Conservation (phyloP, 2,113 vertebrate genomes). For the Centrocercus urophasianus region DNA sequence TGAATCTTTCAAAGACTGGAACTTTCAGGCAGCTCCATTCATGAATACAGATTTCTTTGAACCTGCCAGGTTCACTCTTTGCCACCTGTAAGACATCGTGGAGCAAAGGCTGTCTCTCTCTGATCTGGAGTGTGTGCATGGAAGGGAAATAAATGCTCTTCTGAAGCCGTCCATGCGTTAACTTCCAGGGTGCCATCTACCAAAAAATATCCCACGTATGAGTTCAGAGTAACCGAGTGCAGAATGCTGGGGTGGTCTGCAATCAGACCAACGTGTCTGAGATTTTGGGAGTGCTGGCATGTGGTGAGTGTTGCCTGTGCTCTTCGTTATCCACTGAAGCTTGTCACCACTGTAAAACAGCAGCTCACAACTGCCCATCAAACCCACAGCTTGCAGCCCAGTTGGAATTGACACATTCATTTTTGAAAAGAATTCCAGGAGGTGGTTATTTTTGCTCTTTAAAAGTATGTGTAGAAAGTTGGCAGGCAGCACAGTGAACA, state of each 20-base stretch:
- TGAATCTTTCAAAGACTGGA: not conserved
- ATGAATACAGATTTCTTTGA: not conserved
- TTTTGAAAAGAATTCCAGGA: not conserved
- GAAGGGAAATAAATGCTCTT: not conserved
- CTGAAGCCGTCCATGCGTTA: not conserved
- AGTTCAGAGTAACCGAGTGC: not conserved
- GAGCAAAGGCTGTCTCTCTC: not conserved
- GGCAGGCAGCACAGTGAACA: not conserved
- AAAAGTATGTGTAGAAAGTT: not conserved
- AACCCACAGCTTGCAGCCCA: not conserved
- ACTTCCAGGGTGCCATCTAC: not conserved
- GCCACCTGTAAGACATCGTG: not conserved
- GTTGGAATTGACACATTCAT: not conserved
- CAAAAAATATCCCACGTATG: not conserved
- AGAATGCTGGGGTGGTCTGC: not conserved
- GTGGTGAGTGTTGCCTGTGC: not conserved
- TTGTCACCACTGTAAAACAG: not conserved
- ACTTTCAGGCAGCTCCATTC: not conserved
- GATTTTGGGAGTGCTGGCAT: not conserved
- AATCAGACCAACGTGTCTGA: rapidly evolving
- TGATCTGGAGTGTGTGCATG: not conserved
- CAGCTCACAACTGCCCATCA: not conserved
- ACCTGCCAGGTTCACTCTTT: not conserved
- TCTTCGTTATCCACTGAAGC: not conserved
- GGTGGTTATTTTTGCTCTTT: not conserved